Conservation (phyloP, 2,113 vertebrate genomes). For the Thinocorus orbignyianus region DNA sequence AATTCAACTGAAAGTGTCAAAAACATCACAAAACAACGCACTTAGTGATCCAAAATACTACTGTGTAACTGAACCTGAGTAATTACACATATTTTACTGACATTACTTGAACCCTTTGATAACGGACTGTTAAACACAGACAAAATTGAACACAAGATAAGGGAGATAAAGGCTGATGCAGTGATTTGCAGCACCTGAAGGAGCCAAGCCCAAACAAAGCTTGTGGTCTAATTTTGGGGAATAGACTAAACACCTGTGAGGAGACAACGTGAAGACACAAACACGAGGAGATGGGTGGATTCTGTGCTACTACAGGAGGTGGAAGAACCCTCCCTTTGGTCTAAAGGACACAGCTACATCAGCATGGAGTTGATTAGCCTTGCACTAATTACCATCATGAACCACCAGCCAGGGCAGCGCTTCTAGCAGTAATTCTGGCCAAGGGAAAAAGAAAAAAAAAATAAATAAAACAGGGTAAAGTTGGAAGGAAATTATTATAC, state of each 20-base stretch:
- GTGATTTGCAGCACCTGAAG: neutral
- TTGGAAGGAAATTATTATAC: neutral
- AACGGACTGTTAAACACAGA: neutral
- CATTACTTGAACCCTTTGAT: neutral
- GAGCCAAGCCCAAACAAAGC: neutral
- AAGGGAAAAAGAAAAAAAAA: neutral
- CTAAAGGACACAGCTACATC: neutral
- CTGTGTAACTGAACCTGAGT: conserved; percentile 8
- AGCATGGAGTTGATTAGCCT: neutral
- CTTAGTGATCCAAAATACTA: neutral
- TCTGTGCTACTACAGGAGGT: neutral
- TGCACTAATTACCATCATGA: neutral
- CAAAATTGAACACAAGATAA: neutral
- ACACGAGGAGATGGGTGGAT: rapidly evolving
- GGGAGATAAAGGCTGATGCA: neutral
- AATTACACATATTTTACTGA: neutral
- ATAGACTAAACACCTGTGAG: neutral
- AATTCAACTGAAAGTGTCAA: neutral
- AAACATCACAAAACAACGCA: neutral
- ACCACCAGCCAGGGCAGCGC: neutral
- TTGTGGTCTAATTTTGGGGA: neutral
- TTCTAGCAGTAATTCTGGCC: rapidly evolving
- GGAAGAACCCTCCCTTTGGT: neutral
- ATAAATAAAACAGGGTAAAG: neutral
- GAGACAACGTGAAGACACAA: neutral